phyloP scores from a whole-genome alignment of 2,797 vertebrate genomes.

The Coilia nasus region DNA sequence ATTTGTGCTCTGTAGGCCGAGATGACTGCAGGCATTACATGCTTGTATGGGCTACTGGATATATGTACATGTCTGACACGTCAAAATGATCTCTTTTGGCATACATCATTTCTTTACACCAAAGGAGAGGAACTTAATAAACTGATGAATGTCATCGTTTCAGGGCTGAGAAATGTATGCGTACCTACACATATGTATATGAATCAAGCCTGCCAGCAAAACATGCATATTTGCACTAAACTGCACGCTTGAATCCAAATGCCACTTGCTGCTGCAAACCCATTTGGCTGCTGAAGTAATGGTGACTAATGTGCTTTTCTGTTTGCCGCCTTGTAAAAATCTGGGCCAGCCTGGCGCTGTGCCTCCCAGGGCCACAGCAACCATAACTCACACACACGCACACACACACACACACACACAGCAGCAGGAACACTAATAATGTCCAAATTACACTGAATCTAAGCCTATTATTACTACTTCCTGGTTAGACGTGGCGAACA shows the following conservation, averaged over 20 bases:
- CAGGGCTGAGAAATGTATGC: too few relatives aligned
- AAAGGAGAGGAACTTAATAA: background rate
- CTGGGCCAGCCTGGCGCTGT: background rate
- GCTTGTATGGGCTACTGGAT: background rate
- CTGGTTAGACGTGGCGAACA: background rate
- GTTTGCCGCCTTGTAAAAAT: background rate
- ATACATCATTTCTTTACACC: background rate
- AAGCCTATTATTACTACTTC: conserved; percentile 9
- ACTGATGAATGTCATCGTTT: background rate
- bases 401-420: background rate
- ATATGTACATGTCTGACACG: background rate
- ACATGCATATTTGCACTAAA: background rate
- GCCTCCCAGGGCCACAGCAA: background rate
- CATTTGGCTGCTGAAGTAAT: background rate
- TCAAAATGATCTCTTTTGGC: background rate
- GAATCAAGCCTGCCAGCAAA: background rate
- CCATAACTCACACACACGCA: conserved; percentile 10
- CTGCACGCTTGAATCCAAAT: background rate
- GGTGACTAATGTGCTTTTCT: conserved; percentile 1
- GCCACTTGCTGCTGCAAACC: background rate
- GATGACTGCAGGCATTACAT: background rate
- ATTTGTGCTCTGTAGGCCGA: background rate
- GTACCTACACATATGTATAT: too few relatives aligned
- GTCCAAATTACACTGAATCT: conserved; percentile 8
- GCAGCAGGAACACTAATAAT: conserved; percentile 1